Percentiles rank a stretch among this genome's conserved stretches.
Conservation (phyloP, 2,888 invertebrate genomes). For the Temnothorax unifasciatus region DNA sequence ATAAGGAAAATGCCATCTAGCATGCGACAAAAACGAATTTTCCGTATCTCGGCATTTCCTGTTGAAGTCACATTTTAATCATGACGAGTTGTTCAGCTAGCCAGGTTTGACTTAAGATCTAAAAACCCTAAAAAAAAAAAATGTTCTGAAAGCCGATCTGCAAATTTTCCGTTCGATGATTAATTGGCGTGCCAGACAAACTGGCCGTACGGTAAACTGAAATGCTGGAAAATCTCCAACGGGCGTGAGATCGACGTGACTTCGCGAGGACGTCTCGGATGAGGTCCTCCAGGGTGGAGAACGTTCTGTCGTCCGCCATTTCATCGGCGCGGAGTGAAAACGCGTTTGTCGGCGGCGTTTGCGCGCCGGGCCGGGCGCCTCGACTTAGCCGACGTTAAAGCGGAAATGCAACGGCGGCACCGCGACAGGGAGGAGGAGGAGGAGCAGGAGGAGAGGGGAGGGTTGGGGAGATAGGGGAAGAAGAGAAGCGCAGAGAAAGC, state of each 20-base stretch:
- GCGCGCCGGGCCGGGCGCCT: constrained; percentile 70
- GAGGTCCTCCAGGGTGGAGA: constrained; percentile 66
- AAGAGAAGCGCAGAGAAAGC: constrained; percentile 59
- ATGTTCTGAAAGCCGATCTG: not conserved
- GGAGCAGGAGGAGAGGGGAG: constrained; percentile 50
- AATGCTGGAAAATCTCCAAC: not conserved
- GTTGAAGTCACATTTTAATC: not conserved
- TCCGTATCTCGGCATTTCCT: not conserved
- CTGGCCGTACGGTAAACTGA: not conserved
- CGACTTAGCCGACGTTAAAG: constrained; percentile 72
- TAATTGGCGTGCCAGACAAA: not conserved
- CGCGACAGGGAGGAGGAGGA: constrained; percentile 27
- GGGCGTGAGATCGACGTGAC: not conserved
- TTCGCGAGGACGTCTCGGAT: constrained; percentile 21
- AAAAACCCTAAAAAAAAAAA: too few relatives aligned
- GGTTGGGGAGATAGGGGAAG: constrained; percentile 56
- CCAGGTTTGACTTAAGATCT: not conserved
- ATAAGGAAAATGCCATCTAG: not conserved
- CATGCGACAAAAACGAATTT: not conserved
- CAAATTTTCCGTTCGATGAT: not conserved
- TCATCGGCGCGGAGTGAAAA: constrained; percentile 78
- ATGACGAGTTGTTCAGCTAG: not conserved
- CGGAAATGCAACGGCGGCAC: constrained; percentile 69
- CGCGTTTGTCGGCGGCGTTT: constrained; percentile 76
- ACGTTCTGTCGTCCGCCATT: constrained; percentile 81